Evolutionary conservation across 2,888 invertebrate genomes (phyloP).

Genomic region (Agriopis aurantiaria): DNA sequence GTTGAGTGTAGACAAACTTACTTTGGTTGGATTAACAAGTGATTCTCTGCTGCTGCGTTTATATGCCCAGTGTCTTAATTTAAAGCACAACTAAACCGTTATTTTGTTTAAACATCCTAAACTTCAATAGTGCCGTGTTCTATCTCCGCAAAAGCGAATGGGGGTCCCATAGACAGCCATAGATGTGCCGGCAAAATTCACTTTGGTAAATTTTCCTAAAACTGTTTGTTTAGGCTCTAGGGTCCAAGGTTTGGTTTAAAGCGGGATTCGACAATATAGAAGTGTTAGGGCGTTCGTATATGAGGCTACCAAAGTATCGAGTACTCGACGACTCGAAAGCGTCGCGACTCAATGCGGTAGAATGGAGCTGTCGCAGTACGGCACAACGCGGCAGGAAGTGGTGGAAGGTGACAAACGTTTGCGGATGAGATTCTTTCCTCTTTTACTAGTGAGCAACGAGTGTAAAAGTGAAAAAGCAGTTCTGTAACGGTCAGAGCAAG

Average conservation of each 20-base stretch:
- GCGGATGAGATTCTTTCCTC: too few species aligned
- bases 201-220: slow-evolving; percentile 43
- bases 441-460: too few species aligned
- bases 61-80: neutral
- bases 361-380: neutral
- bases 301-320: neutral
- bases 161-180: slow-evolving; percentile 18
- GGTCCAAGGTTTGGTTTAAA: slow-evolving; percentile 38
- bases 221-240: slow-evolving; percentile 43
- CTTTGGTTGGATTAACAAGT: too few species aligned
- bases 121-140: slow-evolving; percentile 31
- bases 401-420: too few species aligned
- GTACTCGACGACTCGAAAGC: neutral
- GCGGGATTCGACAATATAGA: slow-evolving; percentile 39
- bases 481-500: neutral
- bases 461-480: neutral
- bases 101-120: slow-evolving; percentile 23
- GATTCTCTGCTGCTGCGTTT: neutral
- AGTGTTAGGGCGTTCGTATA: slow-evolving; percentile 19
- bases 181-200: slow-evolving; percentile 36
- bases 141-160: slow-evolving; percentile 27
- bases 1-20: too few species aligned
- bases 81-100: neutral
- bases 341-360: neutral
- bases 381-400: too few species aligned